These are phyloP conservation scores for Diplodus sargus DNA, from an alignment of 2,797 vertebrate genomes.

Conservation along the genomic window DNA sequence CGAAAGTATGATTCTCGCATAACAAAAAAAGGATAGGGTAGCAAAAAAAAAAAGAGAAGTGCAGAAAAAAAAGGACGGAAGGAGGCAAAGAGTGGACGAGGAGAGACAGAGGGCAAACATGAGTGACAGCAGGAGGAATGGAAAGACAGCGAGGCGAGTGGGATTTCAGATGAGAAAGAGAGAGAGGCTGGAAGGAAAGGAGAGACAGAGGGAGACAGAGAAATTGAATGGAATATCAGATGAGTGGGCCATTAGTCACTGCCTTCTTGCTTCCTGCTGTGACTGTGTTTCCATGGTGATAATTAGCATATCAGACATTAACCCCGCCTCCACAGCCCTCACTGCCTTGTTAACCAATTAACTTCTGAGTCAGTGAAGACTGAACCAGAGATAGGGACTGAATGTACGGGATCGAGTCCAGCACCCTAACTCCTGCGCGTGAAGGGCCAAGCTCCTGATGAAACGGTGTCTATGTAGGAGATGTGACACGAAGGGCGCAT, in stretches of 20 bases:
- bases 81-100: constrained; percentile 24
- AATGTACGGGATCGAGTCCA: constrained; percentile 13
- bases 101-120: constrained; percentile 30
- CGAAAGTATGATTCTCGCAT: constrained; percentile 3
- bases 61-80: neutral
- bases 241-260: constrained; percentile 79
- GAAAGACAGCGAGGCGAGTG: constrained; percentile 35
- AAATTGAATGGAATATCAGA: constrained; percentile 75
- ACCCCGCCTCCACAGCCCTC: constrained; percentile 62
- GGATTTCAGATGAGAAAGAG: constrained; percentile 46
- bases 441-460: neutral
- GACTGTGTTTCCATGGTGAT: constrained; percentile 79
- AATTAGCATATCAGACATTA: constrained; percentile 78
- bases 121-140: constrained; percentile 60
- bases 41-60: neutral
- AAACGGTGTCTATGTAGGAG: neutral
- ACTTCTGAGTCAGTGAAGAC: constrained; percentile 48
- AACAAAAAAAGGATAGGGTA: neutral
- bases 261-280: constrained; percentile 78
- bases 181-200: constrained; percentile 28
- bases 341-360: constrained; percentile 75
- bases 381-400: constrained; percentile 21
- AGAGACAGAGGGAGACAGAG: constrained; percentile 25
- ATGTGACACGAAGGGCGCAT: neutral
- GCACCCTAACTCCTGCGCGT: constrained; percentile 7